Evolutionary conservation across 2,888 invertebrate species (phyloP).

Genomic region (Heliconius ethilla): DNA sequence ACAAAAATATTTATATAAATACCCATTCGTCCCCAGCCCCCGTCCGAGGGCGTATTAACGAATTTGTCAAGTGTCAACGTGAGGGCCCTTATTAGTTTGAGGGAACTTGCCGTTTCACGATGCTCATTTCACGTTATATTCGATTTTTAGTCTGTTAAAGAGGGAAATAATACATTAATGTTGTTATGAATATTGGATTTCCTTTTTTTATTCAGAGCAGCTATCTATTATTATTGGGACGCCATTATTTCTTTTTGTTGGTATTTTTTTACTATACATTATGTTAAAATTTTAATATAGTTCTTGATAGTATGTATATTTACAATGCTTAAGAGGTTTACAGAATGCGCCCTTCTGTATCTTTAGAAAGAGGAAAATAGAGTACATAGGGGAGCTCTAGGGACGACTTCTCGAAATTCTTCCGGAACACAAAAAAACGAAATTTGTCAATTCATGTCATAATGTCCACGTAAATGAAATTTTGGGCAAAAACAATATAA

Average conservation of each 20-base stretch:
- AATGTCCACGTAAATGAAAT: no score
- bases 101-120: constrained; percentile 53
- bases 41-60: constrained; percentile 67
- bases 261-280: neutral
- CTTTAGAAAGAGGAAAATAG: no score
- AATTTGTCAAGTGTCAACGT: constrained; percentile 79
- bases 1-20: constrained; percentile 33
- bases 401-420: no score
- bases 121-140: constrained; percentile 39
- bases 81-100: constrained; percentile 70
- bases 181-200: neutral
- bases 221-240: neutral
- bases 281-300: neutral
- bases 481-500: no score
- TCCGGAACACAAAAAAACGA: no score
- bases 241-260: neutral
- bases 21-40: constrained; percentile 33
- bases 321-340: no score
- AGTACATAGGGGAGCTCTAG: no score
- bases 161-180: constrained; percentile 6
- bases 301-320: no score
- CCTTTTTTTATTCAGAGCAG: neutral
- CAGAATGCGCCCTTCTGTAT: no score
- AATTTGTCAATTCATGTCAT: no score
- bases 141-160: constrained; percentile 10